Percentiles rank a stretch among this genome's conserved stretches.
Evolutionary conservation across 2,888 invertebrate genomes (phyloP).

Genomic region (Yponomeuta plumbellus): DNA sequence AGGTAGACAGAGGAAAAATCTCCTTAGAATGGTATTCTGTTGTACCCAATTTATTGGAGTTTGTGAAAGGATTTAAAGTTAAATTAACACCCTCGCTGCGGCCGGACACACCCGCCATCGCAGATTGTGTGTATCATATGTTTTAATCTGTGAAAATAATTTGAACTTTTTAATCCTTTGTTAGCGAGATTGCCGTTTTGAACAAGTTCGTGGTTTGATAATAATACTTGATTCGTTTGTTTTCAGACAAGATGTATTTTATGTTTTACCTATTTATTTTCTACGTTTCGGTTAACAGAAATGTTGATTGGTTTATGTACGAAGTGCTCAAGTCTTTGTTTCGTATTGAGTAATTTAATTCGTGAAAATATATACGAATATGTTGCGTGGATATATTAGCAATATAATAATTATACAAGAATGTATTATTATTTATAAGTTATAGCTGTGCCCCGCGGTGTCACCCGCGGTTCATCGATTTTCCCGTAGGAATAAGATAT

Average conservation of each 20-base stretch:
- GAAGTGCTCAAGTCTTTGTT: too few relatives aligned
- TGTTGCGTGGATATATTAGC: neutral
- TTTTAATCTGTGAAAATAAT: conserved; percentile 37
- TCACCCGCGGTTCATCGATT: too few relatives aligned
- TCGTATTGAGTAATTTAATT: too few relatives aligned
- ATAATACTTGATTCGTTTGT: neutral
- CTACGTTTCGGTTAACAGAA: neutral
- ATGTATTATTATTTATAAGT: too few relatives aligned
- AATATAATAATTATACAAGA: too few relatives aligned
- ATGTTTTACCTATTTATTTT: neutral
- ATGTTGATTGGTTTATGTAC: too few relatives aligned
- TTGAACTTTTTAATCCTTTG: conserved; percentile 45
- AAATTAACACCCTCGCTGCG: conserved; percentile 46
- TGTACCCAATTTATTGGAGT: neutral
- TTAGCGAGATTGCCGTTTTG: neutral
- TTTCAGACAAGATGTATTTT: neutral
- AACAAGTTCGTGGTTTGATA: neutral
- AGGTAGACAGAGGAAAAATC: too few relatives aligned
- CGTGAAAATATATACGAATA: neutral
- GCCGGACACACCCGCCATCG: conserved; percentile 34
- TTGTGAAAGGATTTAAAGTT: conserved; percentile 43
- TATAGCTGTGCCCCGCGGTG: too few relatives aligned
- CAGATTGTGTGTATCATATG: conserved; percentile 43
- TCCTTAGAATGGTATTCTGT: too few relatives aligned
- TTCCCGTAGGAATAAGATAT: too few relatives aligned